Base-by-base conservation (phyloP, 2,888 invertebrate genomes). In the Mimas tiliae region DNA sequence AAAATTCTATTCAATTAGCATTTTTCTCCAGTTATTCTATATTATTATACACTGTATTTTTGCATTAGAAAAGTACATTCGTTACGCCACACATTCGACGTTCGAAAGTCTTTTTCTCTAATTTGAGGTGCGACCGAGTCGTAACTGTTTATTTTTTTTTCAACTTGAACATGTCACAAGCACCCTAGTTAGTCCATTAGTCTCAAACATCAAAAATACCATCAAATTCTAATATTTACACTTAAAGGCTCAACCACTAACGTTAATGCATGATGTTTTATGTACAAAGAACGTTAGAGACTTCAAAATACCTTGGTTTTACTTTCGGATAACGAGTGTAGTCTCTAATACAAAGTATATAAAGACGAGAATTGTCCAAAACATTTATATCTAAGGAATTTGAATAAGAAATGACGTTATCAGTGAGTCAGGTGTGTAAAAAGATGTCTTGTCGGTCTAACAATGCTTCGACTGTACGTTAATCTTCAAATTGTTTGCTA, bases 371-470 rank as follows among this genome's bases (percentile, higher is more conserved):
- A 48, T 65, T 19, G 58, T 33, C 3, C 19, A 34, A 58, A 16
- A 48, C 34, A 34, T 65, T 45, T 48, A 58, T 58, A 65, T 53
- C 53, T 47, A 58, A 48, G 19, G 55, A 65, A 58, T 65, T 58
- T 55, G 55, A 48, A 58, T 51, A 51, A 58, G 45, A 62, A 62
- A 74, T 83, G 80, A 81, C 81, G 80, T 74, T 81, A 82, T 79
- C 76, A 72, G 69, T 83, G 84, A 84, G 69, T 83, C 83, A 84
- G 77, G 74, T 75, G 71, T 67, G 69, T 52, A 67, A 72, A 76
- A 73, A 71, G 58, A 68, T 70, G 48, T 63, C 71, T 72, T 47
- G 66, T 62, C 69, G 64, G 70, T 63, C 67, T 70, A 70, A 70
- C 64, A 69, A 67, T 69, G 62, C 69, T 71, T 67, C 55, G 58